A percentile compares a stretch with the other conserved stretches of the same genome.
Evolutionary conservation across 2,888 invertebrate genomes (phyloP).

Genomic region (Drosophila diplacantha): DNA sequence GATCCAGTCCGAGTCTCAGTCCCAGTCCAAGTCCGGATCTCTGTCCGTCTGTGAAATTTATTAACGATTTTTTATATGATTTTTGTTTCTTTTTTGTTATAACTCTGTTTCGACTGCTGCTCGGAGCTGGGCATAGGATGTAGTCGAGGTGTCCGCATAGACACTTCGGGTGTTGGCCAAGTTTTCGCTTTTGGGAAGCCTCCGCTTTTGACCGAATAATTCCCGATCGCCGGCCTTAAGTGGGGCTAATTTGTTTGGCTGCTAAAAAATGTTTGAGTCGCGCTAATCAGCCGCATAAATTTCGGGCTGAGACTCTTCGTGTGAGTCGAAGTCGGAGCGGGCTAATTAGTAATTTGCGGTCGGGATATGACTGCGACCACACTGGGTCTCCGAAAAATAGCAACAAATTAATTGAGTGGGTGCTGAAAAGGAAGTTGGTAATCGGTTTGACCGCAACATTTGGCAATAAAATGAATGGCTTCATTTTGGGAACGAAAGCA

Average conservation of each 20-base stretch:
- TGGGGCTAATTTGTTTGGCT: conserved; percentile 73
- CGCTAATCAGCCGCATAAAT: conserved; percentile 67
- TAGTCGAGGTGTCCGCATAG: conserved; percentile 69
- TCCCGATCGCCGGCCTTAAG: conserved; percentile 57
- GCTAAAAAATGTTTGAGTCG: conserved; percentile 61
- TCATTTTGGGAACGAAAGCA: background rate
- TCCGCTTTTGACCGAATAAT: conserved; percentile 59
- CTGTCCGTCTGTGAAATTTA: conserved; percentile 59
- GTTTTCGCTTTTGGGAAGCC: conserved; percentile 37
- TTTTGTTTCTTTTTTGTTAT: conserved; percentile 47
- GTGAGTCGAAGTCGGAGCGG: conserved; percentile 33
- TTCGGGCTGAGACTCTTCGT: conserved; percentile 31
- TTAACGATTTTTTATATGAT: conserved; percentile 68
- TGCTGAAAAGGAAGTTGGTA: conserved; percentile 47
- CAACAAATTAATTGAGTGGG: conserved; percentile 48
- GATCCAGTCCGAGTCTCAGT: conserved; percentile 23
- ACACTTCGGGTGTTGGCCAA: conserved; percentile 67
- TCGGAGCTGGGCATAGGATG: conserved; percentile 26
- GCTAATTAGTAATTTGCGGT: conserved; percentile 64
- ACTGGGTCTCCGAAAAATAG: conserved; percentile 29
- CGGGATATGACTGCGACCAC: conserved; percentile 57
- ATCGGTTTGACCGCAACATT: conserved; percentile 36
- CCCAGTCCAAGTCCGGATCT: conserved; percentile 13
- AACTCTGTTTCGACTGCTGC: conserved; percentile 49
- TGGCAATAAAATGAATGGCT: conserved; percentile 10